Evolutionary conservation across 2,888 invertebrate genomes (phyloP).

Genomic region (Phorcus lineatus): DNA sequence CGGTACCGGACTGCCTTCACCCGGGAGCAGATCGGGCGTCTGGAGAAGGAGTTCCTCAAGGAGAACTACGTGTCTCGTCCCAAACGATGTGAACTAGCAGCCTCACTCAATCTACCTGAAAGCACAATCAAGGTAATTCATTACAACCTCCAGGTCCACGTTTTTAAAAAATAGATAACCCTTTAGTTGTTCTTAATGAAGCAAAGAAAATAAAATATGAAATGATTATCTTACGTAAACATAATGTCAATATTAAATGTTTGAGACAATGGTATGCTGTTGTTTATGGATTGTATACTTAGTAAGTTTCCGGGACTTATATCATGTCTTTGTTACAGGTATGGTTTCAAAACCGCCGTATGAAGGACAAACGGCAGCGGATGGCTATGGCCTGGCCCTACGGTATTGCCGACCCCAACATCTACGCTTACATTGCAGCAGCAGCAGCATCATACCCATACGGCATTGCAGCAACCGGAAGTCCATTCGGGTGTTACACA

Average conservation of each 20-base stretch:
- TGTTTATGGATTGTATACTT: too few species aligned
- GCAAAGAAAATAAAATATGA: too few species aligned
- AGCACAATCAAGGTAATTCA: slow-evolving; percentile 95
- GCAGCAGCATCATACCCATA: slow-evolving; percentile 79
- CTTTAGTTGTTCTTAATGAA: too few species aligned
- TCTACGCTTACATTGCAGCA: slow-evolving; percentile 89
- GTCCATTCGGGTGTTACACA: slow-evolving; percentile 52
- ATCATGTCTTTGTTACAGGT: slow-evolving; percentile 55
- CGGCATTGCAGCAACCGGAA: slow-evolving; percentile 35
- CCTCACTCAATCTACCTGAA: slow-evolving; percentile 93
- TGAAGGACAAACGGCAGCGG: slow-evolving; percentile 98
- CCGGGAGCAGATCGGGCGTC: slow-evolving; percentile 90
- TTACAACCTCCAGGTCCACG: too few species aligned
- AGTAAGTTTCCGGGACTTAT: too few species aligned
- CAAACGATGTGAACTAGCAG: slow-evolving; percentile 93
- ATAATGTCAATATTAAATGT: too few species aligned
- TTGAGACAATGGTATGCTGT: too few species aligned
- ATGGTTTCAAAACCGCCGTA: slow-evolving; percentile 98
- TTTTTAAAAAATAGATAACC: too few species aligned
- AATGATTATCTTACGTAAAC: too few species aligned
- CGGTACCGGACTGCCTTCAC: slow-evolving; percentile 98
- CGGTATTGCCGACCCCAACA: slow-evolving; percentile 85
- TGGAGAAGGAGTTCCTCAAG: slow-evolving; percentile 96
- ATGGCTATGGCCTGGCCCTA: slow-evolving; percentile 97
- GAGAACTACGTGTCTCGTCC: slow-evolving; percentile 99